Evolutionary conservation across 2,797 vertebrate species (phyloP), one percentile per base, ranked within the genome.

Genomic region (Microctenopoma lineatum): DNA sequence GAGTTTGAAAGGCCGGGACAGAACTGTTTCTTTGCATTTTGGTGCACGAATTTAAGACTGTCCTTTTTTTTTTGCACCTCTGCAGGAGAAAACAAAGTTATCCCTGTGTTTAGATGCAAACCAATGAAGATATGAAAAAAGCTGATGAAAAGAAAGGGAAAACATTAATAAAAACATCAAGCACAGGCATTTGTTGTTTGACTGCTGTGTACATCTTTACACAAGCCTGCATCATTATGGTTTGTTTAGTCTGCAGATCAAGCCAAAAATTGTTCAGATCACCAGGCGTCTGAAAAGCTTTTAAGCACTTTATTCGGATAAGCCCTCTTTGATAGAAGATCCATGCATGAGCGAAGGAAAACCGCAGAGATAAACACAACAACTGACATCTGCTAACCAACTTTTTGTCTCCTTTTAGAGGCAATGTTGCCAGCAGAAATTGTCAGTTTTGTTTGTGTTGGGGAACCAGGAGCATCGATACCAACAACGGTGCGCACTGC

Each of bases 261-360:
- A 90, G 89, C 89, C 87, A 89, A 81, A 90, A 88, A 90, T 70
- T 83, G 88, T 88, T 90, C 89, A 86, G 86, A 92, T 91, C 90
- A 89, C 81, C 91, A 91, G 90, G 90, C 90, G 80, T 90, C 87
- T 87, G 85, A 90, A 92, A 92, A 91, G 88, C 92, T 92, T 91
- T 92, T 92, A 93, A 93, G 90, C 89, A 91, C 90, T 91, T 92
- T 90, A 92, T 90, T 89, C 86, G 64, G 87, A 91, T 92, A 91
- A 92, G 84, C 87, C 84, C 75, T 87, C 83, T 89, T 86, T 90
- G 89, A 92, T 92, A 92, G 87, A 84, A 85, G 87, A 91, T 91
- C 87, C 87, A 80, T 83, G 89, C 88, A 84, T 48, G 85, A 83
- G 83, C 73, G 73, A 60, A 77, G 77, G 76, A 80, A 90, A 87